Evolutionary conservation across 2,888 invertebrate genomes (phyloP), one percentile per base, ranked within the genome.

Genomic region (Sturmia bella): DNA sequence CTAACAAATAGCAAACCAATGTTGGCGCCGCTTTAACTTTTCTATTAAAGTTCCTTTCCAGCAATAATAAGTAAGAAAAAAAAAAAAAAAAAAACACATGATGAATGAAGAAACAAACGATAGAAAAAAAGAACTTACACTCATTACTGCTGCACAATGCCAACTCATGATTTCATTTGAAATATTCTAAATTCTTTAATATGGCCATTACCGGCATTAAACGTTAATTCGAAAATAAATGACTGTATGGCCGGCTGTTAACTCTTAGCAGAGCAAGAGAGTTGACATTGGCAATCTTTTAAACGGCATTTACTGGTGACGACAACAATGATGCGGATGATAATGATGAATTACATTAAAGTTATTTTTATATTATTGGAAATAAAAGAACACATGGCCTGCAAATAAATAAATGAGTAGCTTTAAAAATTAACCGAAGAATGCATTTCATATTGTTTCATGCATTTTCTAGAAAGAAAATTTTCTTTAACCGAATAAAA

Each of bases 111-210:
- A 3, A 32, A 32, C 32, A 32, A 32, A 3, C 5, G 17, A 19
- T 15, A 63, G 45, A 73, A 3, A 12, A 21, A 19, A 24, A 63
- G 45, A 73, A 70, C 32, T 52, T 15, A 39, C 41, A 59, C 69
- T 82, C 77, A 73, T 77, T 77, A 77, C 57, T n/a, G 24, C 19
- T 21, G 32, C 50, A 64, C 41, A 70, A 75, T 78, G 72, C 13
- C 32, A 78, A 61, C 74, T 78, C 78, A 82, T 82, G 74, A 78
- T 82, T 78, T 82, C 56, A 78, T 78, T 66, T 75, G 41, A 78
- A 82, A 82, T 82, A 78, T 70, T 82, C 59, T 17, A 82, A 78
- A 82, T 82, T 82, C 59, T 78, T 82, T 82, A 7, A 70, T 61
- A 82, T 74, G 45, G 21, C 56, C 70, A 78, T 77, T 82, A 82